phyloP scores from a whole-genome alignment of 2,888 invertebrate genomes.

The Scaeva pyrastri region DNA sequence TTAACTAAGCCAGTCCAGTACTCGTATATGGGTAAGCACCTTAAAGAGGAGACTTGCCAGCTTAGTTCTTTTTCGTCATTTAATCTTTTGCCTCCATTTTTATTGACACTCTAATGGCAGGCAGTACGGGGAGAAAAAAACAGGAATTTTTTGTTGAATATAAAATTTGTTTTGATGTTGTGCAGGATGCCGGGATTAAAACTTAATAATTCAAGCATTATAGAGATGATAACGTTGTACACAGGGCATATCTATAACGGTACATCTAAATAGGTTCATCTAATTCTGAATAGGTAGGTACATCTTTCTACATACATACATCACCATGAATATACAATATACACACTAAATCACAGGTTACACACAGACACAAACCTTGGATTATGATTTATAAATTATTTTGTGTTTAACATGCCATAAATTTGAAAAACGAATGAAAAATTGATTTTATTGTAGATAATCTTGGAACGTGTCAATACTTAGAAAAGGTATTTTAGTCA shows the following conservation, averaged over 20 bases:
- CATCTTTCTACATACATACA: too few relatives aligned
- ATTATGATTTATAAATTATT: too few relatives aligned
- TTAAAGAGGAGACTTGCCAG: slow-evolving; percentile 46
- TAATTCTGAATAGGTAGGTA: too few relatives aligned
- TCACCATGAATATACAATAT: too few relatives aligned
- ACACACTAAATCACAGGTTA: too few relatives aligned
- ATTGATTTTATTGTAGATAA: too few relatives aligned
- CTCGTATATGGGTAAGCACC: too few relatives aligned
- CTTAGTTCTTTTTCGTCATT: slow-evolving; percentile 24
- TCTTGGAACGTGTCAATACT: too few relatives aligned
- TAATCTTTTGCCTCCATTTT: slow-evolving; percentile 42
- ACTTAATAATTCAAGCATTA: slow-evolving; percentile 25
- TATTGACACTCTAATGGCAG: background rate
- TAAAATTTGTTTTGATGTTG: slow-evolving; percentile 23
- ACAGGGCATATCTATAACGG: background rate
- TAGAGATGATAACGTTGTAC: background rate
- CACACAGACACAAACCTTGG: too few relatives aligned
- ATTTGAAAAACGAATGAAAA: too few relatives aligned
- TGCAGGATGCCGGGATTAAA: slow-evolving; percentile 12
- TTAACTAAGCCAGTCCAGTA: slow-evolving; percentile 33
- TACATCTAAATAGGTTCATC: background rate
- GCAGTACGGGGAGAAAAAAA: background rate
- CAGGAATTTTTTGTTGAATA: slow-evolving; percentile 12
- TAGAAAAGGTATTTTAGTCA: too few relatives aligned
- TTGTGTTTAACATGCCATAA: too few relatives aligned